Evolutionary conservation across 2,888 invertebrate genomes (phyloP), one percentile per base, ranked within the genome.

Genomic region (Stenodema calcarata): DNA sequence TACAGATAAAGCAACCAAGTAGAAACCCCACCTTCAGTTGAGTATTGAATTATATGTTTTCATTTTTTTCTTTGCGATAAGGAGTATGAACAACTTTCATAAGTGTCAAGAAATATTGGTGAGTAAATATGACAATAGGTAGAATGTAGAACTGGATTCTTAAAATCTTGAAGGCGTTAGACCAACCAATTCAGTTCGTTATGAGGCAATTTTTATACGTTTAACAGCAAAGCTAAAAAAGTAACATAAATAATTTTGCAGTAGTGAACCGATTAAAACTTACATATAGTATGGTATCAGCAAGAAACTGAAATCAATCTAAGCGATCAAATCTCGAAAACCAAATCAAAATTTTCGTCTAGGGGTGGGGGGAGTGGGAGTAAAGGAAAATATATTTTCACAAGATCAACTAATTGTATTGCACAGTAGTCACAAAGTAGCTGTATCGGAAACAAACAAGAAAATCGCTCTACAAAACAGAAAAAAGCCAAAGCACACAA

Each of bases 391-490:
- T 12, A 62, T 23, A 9, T 27, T 62, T 62, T 18, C 9, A 62
- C 23, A 23, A 27, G 62, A 16, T 50, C 18, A 70, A 27, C 70
- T 23, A 79, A 16, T 0, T 47, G 27, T 80, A 80, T 80, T 80
- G 80, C 80, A 80, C 80, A 30, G 73, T n/a, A 73, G 16, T 75
- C 73, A 75, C 73, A 75, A 35, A 75, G 35, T 35, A 75, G 73
- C 73, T 16, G 18, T 23, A 11, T 11, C 23, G 27, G 62, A 27
- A 6, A 62, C 62, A 62, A 23, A 62, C 62, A 62, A 23, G 62
- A 23, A 62, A 62, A 47, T 4, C 23, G 62, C 62, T 23, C 62
- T 18, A 62, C 18, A 23, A 62, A 62, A 62, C 11, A 9, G 23
- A 75, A 41, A 18, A 75, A 75, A 75, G 73, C 73, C 18, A 41